phyloP scores from a whole-genome alignment of 1,140 invertebrate species.

The Oreohelix idahoensis region DNA sequence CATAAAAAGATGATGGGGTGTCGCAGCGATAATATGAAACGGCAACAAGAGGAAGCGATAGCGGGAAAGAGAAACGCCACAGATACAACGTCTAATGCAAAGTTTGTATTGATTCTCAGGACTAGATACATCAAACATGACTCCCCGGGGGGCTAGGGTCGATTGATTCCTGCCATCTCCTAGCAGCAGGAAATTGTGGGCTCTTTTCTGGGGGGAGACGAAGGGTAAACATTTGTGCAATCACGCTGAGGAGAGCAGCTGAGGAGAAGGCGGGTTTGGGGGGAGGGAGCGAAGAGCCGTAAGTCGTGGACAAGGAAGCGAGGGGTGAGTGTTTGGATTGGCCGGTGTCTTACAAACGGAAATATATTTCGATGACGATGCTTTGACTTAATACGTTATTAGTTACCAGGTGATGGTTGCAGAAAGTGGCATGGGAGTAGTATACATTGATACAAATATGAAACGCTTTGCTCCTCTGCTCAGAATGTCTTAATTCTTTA shows the following conservation, averaged over 20 bases:
- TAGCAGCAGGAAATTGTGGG: neutral
- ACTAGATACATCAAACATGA: constrained; percentile 13
- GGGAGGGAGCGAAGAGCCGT: too few relatives aligned
- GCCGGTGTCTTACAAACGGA: too few relatives aligned
- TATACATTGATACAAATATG: too few relatives aligned
- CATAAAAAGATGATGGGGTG: constrained; percentile 1
- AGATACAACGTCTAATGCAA: neutral
- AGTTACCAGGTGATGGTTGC: too few relatives aligned
- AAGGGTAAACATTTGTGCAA: neutral
- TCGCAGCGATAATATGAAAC: neutral
- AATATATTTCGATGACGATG: too few relatives aligned
- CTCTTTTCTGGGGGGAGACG: neutral
- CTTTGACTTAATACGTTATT: too few relatives aligned
- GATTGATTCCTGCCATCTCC: constrained; percentile 11
- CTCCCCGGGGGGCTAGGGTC: neutral
- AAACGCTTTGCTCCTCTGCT: too few relatives aligned
- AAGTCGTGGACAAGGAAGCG: too few relatives aligned
- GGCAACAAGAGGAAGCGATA: constrained; percentile 14
- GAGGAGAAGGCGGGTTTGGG: neutral
- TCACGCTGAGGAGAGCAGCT: neutral
- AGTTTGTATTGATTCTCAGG: constrained; percentile 12
- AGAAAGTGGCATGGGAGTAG: too few relatives aligned
- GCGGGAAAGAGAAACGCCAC: neutral
- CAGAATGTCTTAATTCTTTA: too few relatives aligned
- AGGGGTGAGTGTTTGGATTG: too few relatives aligned